Evolutionary conservation across 2,888 invertebrate genomes (phyloP).

Genomic region (Cacoxenus indagator): DNA sequence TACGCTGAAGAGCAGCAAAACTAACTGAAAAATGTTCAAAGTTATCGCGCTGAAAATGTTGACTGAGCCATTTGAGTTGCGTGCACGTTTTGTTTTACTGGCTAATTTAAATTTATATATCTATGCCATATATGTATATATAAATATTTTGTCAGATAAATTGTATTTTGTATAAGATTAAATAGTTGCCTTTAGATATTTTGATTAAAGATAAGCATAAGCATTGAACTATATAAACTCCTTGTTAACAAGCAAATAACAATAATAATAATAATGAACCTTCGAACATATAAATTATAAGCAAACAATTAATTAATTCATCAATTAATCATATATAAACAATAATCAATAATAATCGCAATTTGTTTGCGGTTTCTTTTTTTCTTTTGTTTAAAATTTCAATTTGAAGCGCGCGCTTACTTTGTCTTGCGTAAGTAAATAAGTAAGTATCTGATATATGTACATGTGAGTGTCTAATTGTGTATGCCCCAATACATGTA

Average conservation of each 20-base stretch:
- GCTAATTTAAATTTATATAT: background rate
- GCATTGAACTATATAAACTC: constrained; percentile 8
- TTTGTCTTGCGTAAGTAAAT: constrained; percentile 15
- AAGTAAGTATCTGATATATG: constrained; percentile 19
- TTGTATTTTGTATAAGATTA: constrained; percentile 14
- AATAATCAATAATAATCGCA: background rate
- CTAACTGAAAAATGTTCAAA: background rate
- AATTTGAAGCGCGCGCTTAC: background rate
- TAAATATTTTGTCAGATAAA: constrained; percentile 5
- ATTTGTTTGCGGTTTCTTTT: background rate
- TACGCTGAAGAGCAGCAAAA: background rate
- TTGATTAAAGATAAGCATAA: no score
- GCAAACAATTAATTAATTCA: background rate
- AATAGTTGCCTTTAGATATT: background rate
- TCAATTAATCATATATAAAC: background rate
- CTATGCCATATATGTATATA: no score
- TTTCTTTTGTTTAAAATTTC: background rate
- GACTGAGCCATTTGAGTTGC: no score
- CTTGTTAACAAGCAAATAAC: constrained; percentile 4
- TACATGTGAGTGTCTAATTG: constrained; percentile 17
- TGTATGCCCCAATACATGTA: constrained; percentile 41
- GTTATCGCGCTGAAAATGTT: background rate
- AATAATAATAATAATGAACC: background rate
- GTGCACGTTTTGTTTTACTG: no score
- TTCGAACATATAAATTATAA: background rate